Conservation (phyloP, 2,797 vertebrate genomes). For the Tangara arthus region DNA sequence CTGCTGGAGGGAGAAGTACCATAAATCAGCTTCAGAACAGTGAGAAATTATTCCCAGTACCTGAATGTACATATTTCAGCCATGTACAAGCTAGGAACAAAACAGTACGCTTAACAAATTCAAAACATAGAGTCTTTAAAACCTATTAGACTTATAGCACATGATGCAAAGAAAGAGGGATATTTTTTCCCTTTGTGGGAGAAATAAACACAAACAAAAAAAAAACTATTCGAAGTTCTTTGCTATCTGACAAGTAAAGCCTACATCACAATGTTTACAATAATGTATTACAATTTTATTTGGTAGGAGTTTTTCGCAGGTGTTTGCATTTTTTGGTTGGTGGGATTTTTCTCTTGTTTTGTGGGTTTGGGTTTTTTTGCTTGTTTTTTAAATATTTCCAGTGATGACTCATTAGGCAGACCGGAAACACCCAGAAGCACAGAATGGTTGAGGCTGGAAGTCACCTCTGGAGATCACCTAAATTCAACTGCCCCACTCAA, state of each 20-base stretch:
- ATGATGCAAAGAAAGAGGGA: background rate
- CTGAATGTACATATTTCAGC: background rate
- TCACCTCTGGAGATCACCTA: background rate
- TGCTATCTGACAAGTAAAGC: background rate
- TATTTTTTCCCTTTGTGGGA: background rate
- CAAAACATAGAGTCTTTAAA: background rate
- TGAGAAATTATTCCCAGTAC: background rate
- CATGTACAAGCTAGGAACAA: background rate
- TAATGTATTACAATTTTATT: rapidly evolving
- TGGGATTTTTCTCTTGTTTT: background rate
- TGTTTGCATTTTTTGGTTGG: background rate
- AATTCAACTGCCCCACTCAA: background rate
- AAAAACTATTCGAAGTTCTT: background rate
- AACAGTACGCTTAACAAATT: background rate
- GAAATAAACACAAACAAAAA: background rate
- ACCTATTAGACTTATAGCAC: background rate
- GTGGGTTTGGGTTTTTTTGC: background rate
- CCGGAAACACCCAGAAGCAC: background rate
- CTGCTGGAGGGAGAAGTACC: background rate
- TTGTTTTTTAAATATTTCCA: background rate
- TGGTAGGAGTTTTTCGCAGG: rapidly evolving
- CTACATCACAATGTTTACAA: background rate
- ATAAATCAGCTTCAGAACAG: background rate
- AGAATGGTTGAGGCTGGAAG: background rate
- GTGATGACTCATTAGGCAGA: background rate